Evolutionary conservation across 2,797 vertebrate species (phyloP).

Genomic region (Acrossocheilus fasciatus): DNA sequence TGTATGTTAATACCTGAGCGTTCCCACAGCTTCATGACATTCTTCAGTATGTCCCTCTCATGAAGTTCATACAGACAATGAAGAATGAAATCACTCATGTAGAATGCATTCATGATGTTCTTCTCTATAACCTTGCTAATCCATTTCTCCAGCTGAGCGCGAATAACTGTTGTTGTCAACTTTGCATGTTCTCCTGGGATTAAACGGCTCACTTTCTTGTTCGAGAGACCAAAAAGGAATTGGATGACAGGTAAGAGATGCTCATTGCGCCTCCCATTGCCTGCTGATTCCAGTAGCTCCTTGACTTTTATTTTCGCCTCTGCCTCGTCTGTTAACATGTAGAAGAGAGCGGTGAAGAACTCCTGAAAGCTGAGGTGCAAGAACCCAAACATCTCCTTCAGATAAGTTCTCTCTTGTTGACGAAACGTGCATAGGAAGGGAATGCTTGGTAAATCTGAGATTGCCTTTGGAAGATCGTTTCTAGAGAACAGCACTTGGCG

Average conservation of each 20-base stretch:
- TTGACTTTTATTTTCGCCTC: neutral
- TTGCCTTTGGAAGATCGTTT: neutral
- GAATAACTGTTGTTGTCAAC: neutral
- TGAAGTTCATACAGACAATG: slow-evolving; percentile 42
- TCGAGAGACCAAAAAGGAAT: slow-evolving; percentile 54
- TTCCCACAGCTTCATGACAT: slow-evolving; percentile 28
- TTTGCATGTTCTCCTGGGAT: slow-evolving; percentile 6
- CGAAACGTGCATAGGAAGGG: slow-evolving; percentile 52
- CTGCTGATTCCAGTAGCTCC: neutral
- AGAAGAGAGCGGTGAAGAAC: slow-evolving; percentile 50
- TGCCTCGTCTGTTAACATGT: slow-evolving; percentile 28
- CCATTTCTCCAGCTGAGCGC: slow-evolving; percentile 31
- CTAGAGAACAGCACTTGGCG: slow-evolving; percentile 42
- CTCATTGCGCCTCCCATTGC: neutral
- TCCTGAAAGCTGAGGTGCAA: slow-evolving; percentile 59
- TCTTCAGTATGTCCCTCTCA: slow-evolving; percentile 8
- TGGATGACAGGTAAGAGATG: slow-evolving; percentile 34
- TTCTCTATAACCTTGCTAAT: slow-evolving; percentile 10
- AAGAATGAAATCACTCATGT: slow-evolving; percentile 22
- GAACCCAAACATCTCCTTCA: slow-evolving; percentile 48
- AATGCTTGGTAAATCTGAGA: slow-evolving; percentile 30
- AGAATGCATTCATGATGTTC: neutral
- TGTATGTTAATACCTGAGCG: neutral
- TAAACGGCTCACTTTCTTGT: slow-evolving; percentile 16
- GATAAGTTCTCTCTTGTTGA: slow-evolving; percentile 7